Evolutionary conservation across 2,797 vertebrate species (phyloP), one percentile per base, ranked within the genome.

Genomic region (Cryptoblepharus egeriae): DNA sequence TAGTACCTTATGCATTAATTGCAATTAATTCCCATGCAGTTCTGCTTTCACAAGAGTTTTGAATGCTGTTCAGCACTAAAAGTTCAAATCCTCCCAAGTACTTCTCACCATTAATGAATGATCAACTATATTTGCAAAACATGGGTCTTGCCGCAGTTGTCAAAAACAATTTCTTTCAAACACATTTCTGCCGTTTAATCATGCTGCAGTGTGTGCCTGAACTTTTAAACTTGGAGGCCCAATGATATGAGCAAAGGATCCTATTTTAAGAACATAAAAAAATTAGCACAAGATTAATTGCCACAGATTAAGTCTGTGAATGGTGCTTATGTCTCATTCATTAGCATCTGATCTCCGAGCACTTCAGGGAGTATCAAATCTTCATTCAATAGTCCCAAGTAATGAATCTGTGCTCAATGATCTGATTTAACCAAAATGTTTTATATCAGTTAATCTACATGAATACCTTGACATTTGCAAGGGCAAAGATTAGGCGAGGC

Each of bases 81-180:
- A 92, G 15, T 89, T 91, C 82, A 87, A 86, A 88, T 80, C 67
- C 82, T 74, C 84, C 55, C 4, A 82, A 82, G 13, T 74, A 82
- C 26, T 84, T 84, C 60, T 71, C 4, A 0, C 6, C 73, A 20
- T 60, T 83, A 88, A 88, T 60, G 35, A 89, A 87, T 88, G 88
- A 76, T n/a, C 73, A 88, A 85, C 77, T 57, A 16, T 63, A 79
- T 91, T 92, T 88, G 82, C 75, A 88, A 82, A 91, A 88, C 88
- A 89, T 64, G 58, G 69, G 2, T 82, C 81, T 86, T 88, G 88
- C 84, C 80, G 80, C 49, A 70, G 65, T 88, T 93, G 90, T 92
- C 86, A 90, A 72, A 88, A 90, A 67, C 64, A 93, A 90, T 92
- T 93, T 90, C 39, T 88, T 90, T 90, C 84, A 89, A 88, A 88